Percentiles rank a stretch among this genome's conserved stretches.
Conservation (phyloP, 2,888 invertebrate genomes). For the Glyphotaelius pellucidus region DNA sequence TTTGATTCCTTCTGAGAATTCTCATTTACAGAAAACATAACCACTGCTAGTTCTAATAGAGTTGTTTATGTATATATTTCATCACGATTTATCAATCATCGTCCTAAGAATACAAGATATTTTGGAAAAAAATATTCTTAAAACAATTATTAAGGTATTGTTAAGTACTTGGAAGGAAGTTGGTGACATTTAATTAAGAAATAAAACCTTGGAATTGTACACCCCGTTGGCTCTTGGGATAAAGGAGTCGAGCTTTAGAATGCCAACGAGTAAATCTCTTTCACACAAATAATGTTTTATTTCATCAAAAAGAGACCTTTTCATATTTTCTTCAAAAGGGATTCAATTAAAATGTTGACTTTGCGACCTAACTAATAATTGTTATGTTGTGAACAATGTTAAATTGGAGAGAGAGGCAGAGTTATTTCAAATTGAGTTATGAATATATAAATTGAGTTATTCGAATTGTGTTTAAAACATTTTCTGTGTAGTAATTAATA, state of each 20-base stretch:
- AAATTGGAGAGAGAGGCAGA: neutral
- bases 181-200: slow-evolving; percentile 55
- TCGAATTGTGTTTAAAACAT: neutral
- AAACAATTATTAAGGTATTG: slow-evolving; percentile 4
- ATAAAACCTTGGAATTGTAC: slow-evolving; percentile 39
- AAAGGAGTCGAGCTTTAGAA: slow-evolving; percentile 17
- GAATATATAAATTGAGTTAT: no score
- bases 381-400: neutral
- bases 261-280: slow-evolving; percentile 25
- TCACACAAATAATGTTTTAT: neutral
- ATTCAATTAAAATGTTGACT: neutral
- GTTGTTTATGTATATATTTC: neutral
- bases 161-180: slow-evolving; percentile 38
- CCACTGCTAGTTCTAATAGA: neutral
- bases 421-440: neutral
- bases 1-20: neutral
- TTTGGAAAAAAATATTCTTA: neutral
- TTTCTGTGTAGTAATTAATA: no score
- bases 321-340: neutral
- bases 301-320: neutral
- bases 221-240: slow-evolving; percentile 4
- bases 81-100: neutral
- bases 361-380: neutral
- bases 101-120: neutral
- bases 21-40: neutral